These are phyloP conservation scores for Hanleya hanleyi DNA, from an alignment of 2,888 invertebrate genomes.

Conservation along the genomic window DNA sequence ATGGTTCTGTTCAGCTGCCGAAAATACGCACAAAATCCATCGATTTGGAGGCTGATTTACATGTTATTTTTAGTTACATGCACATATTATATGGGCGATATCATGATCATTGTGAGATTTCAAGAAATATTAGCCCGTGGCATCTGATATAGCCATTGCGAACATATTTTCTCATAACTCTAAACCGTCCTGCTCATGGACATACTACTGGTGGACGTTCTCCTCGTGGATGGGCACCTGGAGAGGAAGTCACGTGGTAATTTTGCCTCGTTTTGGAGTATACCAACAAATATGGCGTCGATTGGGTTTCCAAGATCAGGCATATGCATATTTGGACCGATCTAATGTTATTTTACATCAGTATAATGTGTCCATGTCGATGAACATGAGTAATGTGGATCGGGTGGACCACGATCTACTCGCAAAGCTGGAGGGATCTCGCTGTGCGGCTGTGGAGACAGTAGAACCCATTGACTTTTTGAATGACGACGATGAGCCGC, in stretches of 20 bases:
- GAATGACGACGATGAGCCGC: slow-evolving; percentile 52
- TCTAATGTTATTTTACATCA: neutral
- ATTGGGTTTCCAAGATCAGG: neutral
- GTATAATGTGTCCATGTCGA: neutral
- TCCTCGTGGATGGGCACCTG: too few species aligned
- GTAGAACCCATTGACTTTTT: slow-evolving; percentile 52
- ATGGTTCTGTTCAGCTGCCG: too few species aligned
- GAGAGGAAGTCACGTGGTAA: slow-evolving; percentile 7
- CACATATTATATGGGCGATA: too few species aligned
- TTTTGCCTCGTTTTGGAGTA: neutral
- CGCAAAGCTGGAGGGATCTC: slow-evolving; percentile 37
- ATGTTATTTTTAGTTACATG: too few species aligned
- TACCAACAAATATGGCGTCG: slow-evolving; percentile 6
- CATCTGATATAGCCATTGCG: too few species aligned
- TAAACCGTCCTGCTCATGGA: too few species aligned
- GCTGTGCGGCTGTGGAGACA: slow-evolving; percentile 30
- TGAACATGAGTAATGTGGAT: slow-evolving; percentile 6
- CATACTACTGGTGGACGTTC: too few species aligned
- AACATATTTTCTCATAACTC: too few species aligned
- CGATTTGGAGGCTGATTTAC: too few species aligned
- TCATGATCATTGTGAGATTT: too few species aligned
- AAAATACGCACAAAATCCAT: too few species aligned
- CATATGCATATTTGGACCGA: neutral
- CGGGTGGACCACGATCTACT: slow-evolving; percentile 14
- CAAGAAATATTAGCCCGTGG: too few species aligned